Percentiles rank a stretch among this genome's conserved stretches.
Evolutionary conservation across 2,888 invertebrate species (phyloP).

Genomic region (Chymomyza fuscimana): DNA sequence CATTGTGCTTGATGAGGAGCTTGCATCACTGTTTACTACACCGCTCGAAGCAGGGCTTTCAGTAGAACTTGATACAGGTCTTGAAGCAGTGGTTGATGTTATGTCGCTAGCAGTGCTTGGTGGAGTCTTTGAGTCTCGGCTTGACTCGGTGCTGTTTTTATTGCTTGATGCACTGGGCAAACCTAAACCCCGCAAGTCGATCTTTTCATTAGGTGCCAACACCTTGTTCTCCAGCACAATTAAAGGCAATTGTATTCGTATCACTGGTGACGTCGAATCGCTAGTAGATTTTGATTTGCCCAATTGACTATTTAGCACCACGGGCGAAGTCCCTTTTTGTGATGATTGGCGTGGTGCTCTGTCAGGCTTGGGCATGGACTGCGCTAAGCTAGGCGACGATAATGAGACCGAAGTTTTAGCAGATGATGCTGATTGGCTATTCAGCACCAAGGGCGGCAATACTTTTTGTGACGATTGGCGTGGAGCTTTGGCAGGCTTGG

Average conservation of each 20-base stretch:
- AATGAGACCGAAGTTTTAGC: too few relatives aligned
- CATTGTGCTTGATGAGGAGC: too few relatives aligned
- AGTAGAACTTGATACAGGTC: too few relatives aligned
- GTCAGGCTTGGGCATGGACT: slow-evolving; percentile 49
- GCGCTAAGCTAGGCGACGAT: slow-evolving; percentile 12
- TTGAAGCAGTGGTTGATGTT: too few relatives aligned
- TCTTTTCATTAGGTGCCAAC: slow-evolving; percentile 74
- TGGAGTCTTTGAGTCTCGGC: slow-evolving; percentile 1
- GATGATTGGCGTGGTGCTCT: slow-evolving; percentile 21
- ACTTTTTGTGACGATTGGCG: slow-evolving; percentile 27
- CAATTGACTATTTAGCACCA: slow-evolving; percentile 58
- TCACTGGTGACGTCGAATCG: not conserved
- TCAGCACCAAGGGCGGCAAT: slow-evolving; percentile 45
- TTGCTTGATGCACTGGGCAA: slow-evolving; percentile 39
- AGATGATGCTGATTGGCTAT: slow-evolving; percentile 38
- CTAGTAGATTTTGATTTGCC: slow-evolving; percentile 34
- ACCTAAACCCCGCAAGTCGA: slow-evolving; percentile 63
- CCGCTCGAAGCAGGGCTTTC: too few relatives aligned
- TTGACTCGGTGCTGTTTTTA: slow-evolving; percentile 16
- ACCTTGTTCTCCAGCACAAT: slow-evolving; percentile 77
- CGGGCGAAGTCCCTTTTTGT: slow-evolving; percentile 31
- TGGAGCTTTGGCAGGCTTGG: slow-evolving; percentile 43
- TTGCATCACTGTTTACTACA: too few relatives aligned
- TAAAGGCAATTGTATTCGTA: slow-evolving; percentile 37
- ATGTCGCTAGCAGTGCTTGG: too few relatives aligned